Base-by-base conservation (phyloP, 2,113 vertebrate genomes). In the Eubucco bourcierii region DNA sequence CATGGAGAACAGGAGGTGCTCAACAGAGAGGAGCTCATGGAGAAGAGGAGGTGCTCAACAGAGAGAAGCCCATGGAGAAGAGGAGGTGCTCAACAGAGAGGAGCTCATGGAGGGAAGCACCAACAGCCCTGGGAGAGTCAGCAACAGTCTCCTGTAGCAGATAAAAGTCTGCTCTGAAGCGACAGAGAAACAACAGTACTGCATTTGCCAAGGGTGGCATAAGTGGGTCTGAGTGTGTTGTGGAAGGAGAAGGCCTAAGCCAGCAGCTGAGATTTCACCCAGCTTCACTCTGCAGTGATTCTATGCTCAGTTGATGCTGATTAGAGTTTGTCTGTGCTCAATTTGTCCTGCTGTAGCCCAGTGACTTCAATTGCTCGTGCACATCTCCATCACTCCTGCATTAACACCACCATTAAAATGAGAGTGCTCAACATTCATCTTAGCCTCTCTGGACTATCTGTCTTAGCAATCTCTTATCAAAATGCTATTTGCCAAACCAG, bases 381-480 rank as follows among this genome's bases (percentile, higher is more conserved):
- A 76, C 77, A 53, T 88, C 93, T 88, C 74, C 75, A 94, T 91
- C 56, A 80, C 47, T 93, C 63, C 76, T 90, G 79, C 82, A 94
- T 80, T 93, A 95, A 90, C 68, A 77, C 33, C 94, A 63, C 46
- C 76, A 84, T 90, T 91, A 85, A 59, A 56, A 79, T 60, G 59
- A 33, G 56, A 63, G 66, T 52, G 52, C 25, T 85, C 33, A 52
- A 70, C 20, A 19, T 80, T 80, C 81, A 63, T 83, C 81, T 66
- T 24, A 18, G 66, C 87, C 87, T 82, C 64, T 66, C 3, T 70
- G 70, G 60, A 46, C 85, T 76, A 58, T 79, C 76, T 85, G 72
- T 88, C 94, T 95, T 86, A 93, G 75, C 95, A 95, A 95, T 88
- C 93, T 80, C 90, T 95, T 87, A 93, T 94, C 94, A 91, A 95